Percentiles rank a stretch among this genome's conserved stretches.
Evolutionary conservation across 1,140 invertebrate species (phyloP).

Genomic region (Megathymus violae): DNA sequence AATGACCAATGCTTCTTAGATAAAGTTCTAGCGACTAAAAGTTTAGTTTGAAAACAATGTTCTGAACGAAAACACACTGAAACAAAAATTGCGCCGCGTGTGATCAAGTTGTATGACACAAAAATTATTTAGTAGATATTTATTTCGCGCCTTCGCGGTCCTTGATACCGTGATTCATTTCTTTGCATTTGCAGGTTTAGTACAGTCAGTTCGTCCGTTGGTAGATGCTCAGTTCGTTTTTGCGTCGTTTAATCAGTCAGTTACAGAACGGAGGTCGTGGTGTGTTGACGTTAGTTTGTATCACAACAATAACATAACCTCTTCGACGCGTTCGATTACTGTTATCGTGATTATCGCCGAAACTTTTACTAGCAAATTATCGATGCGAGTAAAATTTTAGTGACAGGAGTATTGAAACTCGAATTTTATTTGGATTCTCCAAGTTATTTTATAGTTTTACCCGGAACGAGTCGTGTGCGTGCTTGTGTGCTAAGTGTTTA

Average conservation of each 20-base stretch:
- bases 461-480: slow-evolving; percentile 42
- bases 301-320: slow-evolving; percentile 67
- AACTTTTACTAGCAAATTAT: slow-evolving; percentile 51
- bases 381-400: slow-evolving; percentile 30
- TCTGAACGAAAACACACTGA: no score
- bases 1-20: no score
- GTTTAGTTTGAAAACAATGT: no score
- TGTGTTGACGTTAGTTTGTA: slow-evolving; percentile 50
- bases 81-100: no score
- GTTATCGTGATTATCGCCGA: slow-evolving; percentile 53
- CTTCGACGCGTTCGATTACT: slow-evolving; percentile 38
- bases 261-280: slow-evolving; percentile 59
- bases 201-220: no score
- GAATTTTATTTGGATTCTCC: slow-evolving; percentile 15
- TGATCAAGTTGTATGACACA: no score
- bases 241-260: slow-evolving; percentile 47
- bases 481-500: slow-evolving; percentile 63
- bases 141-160: no score
- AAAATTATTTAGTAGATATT: no score
- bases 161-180: no score
- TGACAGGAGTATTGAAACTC: slow-evolving; percentile 9
- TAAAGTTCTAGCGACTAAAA: no score
- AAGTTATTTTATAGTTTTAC: slow-evolving; percentile 29
- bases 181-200: no score
- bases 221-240: no score